Conservation (phyloP, 2,113 vertebrate species). For the Taxidea taxus region DNA sequence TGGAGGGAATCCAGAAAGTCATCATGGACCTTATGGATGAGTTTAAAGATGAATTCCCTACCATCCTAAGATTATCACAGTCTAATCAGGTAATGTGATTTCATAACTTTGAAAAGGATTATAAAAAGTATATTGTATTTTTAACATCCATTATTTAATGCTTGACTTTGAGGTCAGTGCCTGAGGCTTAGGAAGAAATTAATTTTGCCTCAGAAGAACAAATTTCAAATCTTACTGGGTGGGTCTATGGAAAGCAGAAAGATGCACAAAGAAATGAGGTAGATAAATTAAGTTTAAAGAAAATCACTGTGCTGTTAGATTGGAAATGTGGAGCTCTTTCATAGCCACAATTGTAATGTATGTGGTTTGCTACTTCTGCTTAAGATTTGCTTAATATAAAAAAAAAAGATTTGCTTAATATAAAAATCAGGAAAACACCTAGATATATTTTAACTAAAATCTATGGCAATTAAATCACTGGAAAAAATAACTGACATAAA, state of each 20-base stretch:
- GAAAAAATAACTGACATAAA: neutral
- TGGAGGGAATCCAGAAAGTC: slow-evolving; percentile 69
- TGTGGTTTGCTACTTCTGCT: neutral
- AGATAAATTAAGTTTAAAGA: slow-evolving; percentile 14
- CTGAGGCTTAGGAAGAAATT: neutral
- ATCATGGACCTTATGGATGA: slow-evolving; percentile 75
- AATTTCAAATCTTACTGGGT: neutral
- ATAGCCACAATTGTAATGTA: neutral
- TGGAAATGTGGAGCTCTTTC: slow-evolving; percentile 30
- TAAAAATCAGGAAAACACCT: slow-evolving; percentile 20
- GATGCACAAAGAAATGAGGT: neutral
- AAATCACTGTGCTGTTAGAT: neutral
- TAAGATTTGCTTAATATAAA: slow-evolving; percentile 32
- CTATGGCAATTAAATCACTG: neutral
- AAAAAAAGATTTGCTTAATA: slow-evolving; percentile 37
- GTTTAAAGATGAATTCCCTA: slow-evolving; percentile 76
- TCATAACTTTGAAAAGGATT: slow-evolving; percentile 26
- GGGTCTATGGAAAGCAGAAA: neutral
- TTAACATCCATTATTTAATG: slow-evolving; percentile 48
- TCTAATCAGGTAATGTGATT: slow-evolving; percentile 64
- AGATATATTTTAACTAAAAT: neutral
- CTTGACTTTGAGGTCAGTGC: slow-evolving; percentile 28
- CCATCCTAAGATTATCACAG: slow-evolving; percentile 63
- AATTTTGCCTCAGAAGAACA: slow-evolving; percentile 13
- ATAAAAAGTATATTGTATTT: neutral